phyloP scores from a whole-genome alignment of 2,797 vertebrate genomes.

The Apogon hyalosoma region DNA sequence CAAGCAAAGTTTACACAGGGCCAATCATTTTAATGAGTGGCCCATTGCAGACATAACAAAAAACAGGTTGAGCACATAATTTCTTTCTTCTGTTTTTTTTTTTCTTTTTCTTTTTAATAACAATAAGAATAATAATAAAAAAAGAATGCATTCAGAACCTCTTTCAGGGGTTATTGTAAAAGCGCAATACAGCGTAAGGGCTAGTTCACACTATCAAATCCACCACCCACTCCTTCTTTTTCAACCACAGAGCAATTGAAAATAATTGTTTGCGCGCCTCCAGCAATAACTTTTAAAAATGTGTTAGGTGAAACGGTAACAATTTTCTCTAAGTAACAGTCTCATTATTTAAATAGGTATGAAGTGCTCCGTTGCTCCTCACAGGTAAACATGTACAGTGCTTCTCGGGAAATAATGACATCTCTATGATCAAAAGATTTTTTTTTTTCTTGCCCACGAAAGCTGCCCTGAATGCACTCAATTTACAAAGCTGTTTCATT shows the following conservation, averaged over 20 bases:
- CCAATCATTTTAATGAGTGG: conserved; percentile 63
- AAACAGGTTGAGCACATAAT: conserved; percentile 53
- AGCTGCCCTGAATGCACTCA: conserved; percentile 37
- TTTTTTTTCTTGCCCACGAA: conserved; percentile 8
- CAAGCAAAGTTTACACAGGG: conserved; percentile 37
- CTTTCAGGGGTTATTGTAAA: conserved; percentile 28
- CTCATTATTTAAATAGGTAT: conserved; percentile 66
- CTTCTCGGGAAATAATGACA: conserved; percentile 55
- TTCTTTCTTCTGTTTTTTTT: conserved; percentile 7
- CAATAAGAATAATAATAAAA: conserved; percentile 8
- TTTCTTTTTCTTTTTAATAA: not conserved
- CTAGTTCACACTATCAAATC: conserved; percentile 24
- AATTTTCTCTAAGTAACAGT: conserved; percentile 58
- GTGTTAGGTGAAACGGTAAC: conserved; percentile 54
- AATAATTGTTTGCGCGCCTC: conserved; percentile 54
- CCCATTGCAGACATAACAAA: conserved; percentile 36
- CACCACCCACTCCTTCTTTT: conserved; percentile 34
- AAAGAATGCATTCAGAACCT: conserved; percentile 21
- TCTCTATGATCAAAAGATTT: conserved; percentile 60
- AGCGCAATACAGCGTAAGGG: conserved; percentile 20
- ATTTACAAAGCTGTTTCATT: conserved; percentile 58
- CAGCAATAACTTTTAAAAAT: conserved; percentile 44
- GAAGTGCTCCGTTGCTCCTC: conserved; percentile 55
- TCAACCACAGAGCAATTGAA: conserved; percentile 33
- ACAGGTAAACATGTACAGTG: conserved; percentile 49